Evolutionary conservation across 1,140 invertebrate genomes (phyloP), one percentile per base, ranked within the genome.

Genomic region (Euura lappo): DNA sequence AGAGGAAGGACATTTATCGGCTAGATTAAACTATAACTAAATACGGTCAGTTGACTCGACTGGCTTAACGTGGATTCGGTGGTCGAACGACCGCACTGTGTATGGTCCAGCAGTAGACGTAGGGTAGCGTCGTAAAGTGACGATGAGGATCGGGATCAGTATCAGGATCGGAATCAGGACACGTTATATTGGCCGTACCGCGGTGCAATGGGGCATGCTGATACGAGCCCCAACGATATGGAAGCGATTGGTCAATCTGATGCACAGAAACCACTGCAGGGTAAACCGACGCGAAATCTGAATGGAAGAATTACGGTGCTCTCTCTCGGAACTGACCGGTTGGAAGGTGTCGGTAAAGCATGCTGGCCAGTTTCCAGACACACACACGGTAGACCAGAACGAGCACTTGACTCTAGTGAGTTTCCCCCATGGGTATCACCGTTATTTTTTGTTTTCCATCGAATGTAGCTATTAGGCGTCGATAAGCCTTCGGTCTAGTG

Each of bases 141-240:
- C 83, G 85, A 87, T 86, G 84, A 80, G 84, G 51, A 60, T 60
- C 51, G n/a, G 51, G 51, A 60, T 60, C 51, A 60, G 51, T 60
- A 60, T 60, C 51, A 60, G 51, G 51, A 60, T 60, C 51, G 51
- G 51, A 60, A 85, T 86, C 84, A 82, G 82, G 81, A 80, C 75
- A 77, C 80, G 83, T 85, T 86, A 87, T 87, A 88, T 87, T 87
- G 86, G 85, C 81, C 85, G 84, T 84, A 86, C 87, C 86, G 79
- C 82, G 80, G 84, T 76, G 85, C 86, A 88, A 88, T 88, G 87
- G 84, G 84, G 84, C 85, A 79, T 88, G 85, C 83, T 86, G 86
- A 82, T 84, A 85, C 79, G 79, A 78, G 71, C 69, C 51, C 6
- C 10, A 71, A 64, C 51, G 67, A 76, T 74, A 70, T 78, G 75